A percentile compares a stretch with the other conserved stretches of the same genome.
phyloP scores from a whole-genome alignment of 2,113 vertebrate genomes.

The Oreotrochilus melanogaster region DNA sequence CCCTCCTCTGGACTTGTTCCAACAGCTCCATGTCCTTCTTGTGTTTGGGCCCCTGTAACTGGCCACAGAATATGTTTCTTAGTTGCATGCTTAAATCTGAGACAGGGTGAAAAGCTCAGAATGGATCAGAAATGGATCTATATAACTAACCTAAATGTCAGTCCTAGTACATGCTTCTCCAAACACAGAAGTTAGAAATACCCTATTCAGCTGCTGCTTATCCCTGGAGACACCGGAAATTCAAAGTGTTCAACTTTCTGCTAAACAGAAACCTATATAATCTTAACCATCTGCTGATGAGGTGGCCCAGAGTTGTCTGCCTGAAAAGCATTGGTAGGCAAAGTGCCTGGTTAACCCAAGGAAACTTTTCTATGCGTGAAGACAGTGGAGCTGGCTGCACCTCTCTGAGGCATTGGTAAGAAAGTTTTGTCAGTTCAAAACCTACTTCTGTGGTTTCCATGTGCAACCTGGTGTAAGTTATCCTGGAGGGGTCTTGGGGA shows the following conservation, averaged over 20 bases:
- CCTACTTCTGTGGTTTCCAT: not conserved
- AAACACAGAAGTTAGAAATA: not conserved
- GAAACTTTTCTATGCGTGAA: not conserved
- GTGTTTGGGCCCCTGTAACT: no score
- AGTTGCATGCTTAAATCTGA: not conserved
- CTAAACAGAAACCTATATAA: not conserved
- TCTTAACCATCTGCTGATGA: accelerated
- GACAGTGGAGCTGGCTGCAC: not conserved
- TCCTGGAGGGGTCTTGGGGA: not conserved
- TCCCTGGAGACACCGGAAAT: not conserved
- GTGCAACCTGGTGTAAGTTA: not conserved
- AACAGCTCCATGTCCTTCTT: no score
- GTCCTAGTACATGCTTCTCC: accelerated
- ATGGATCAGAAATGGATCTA: not conserved
- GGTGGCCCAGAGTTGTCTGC: accelerated
- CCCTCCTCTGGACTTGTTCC: no score
- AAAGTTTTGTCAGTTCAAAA: not conserved
- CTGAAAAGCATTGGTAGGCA: accelerated
- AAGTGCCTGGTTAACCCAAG: not conserved
- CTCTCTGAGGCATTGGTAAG: not conserved
- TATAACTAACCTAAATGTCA: not conserved
- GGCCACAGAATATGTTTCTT: not conserved
- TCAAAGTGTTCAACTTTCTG: not conserved
- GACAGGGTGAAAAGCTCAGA: not conserved
- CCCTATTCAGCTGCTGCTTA: not conserved